Evolutionary conservation across 2,888 invertebrate species (phyloP), one percentile per base, ranked within the genome.

Genomic region (Siphlonurus alternatus): DNA sequence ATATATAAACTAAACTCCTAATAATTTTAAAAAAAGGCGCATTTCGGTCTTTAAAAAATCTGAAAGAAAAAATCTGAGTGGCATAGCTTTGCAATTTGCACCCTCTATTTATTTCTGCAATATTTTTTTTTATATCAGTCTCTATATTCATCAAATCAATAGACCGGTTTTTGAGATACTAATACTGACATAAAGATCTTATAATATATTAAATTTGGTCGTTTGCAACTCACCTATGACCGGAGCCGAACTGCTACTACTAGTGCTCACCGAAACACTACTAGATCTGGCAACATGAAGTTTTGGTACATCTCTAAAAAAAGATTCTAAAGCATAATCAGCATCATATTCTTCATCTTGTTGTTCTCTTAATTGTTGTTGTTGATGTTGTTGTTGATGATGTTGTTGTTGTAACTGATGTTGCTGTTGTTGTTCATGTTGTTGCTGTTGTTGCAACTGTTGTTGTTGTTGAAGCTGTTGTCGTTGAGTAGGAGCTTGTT

Each of bases 351-450:
- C 63, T 25, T 63, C 63, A 22, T 63, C 61, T 38, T 38, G 38
- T 38, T 38, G 38, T 10, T 5, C 38, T 10, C 5, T 5, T 10
- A 38, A 10, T 38, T 38, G 7, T 38, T 38, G 38, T 38, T 38
- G 38, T 38, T 38, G 38, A 38, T 69, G 69, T 66, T 67, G 54
- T 70, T 70, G 56, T 68, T 69, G 38, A 67, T 70, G 10, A 53
- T 61, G 53, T 67, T 69, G 61, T 70, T 68, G 66, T 70, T 69
- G 68, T 64, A 65, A 68, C 53, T 24, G 51, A 59, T 10, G 38
- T 10, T 74, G 59, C 77, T 76, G 56, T 78, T 77, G 66, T 80
- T 79, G 59, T 79, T 79, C 65, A 73, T 77, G 65, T 71, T 38
- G 7, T 38, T 5, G 7, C 15, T 15, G 56, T 56, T n/a, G 56